Evolutionary conservation across 2,797 vertebrate species (phyloP), one percentile per base, ranked within the genome.

Genomic region (Anabacerthia variegaticeps): DNA sequence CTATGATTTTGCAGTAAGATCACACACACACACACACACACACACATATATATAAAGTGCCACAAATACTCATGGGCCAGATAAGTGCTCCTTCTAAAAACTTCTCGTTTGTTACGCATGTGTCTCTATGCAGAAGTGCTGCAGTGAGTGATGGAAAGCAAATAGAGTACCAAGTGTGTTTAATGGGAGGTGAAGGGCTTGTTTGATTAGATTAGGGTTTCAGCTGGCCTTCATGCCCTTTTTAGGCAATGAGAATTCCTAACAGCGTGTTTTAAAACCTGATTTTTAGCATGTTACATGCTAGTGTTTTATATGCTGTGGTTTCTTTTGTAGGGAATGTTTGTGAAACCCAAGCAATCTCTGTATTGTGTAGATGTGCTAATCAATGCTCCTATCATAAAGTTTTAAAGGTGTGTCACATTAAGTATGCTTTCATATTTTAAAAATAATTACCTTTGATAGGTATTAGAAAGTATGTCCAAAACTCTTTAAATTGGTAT

Each of bases 201-300:
- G 44, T 72, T 93, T 85, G 94, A 62, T 83, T 63, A 90, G 85
- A 49, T 81, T 78, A 82, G 62, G 80, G 20, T 41, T 92, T 85
- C 48, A 87, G 44, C 41, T 94, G 84, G 52, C 91, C 55, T 91
- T 82, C 75, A n/a, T 91, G 74, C 49, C 88, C 65, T 87, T 76
- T 85, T 92, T 85, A 85, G 78, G 68, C 74, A 71, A 32, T 39
- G 20, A 67, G 34, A 89, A 63, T 85, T 91, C 49, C 44, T 74
- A 58, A 54, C 48, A 80, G 52, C 17, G 0, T 67, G 59, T 51
- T 85, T 88, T 59, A 65, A 89, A 91, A 78, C 37, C 72, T 78
- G 79, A 23, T 65, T 92, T 96, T 92, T 93, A 95, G 68, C 41
- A 11, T 5, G 5, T 71, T 94, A 5, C 37, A 16, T 41, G 18